Evolutionary conservation across 2,888 invertebrate genomes (phyloP), one percentile per base, ranked within the genome.

Genomic region (Chrysolina oricalcia): DNA sequence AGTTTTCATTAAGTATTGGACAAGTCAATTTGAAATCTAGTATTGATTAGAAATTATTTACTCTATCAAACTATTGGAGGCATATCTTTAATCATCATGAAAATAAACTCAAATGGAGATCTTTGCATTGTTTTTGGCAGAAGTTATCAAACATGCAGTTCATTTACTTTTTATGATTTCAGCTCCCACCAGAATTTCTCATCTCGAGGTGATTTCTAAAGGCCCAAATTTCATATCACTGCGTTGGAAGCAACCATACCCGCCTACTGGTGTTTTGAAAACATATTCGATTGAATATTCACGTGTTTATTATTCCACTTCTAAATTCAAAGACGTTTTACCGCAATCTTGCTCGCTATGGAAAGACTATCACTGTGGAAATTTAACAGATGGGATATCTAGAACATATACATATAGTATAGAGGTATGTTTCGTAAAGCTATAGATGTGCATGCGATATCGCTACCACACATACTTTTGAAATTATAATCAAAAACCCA

Each of bases 181-280:
- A 82, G 82, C 40, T 70, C 81, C 82, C n/a, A 72, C 70, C 63
- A 2, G 40, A 9, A 62, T 80, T 40, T 43, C 19, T 1, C 43
- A 70, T 15, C 27, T 80, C 10, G 69, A 79, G 19, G 64, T 83
- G 23, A 69, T 66, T 73, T 81, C 84, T 21, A 80, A 76, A 41
- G 80, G 79, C 43, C 40, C 64, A n/a, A 70, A 35, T 40, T 81
- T 72, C 5, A 75, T 86, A 43, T 82, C 81, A 1, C 11, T 86
- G 35, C 78, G 84, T 48, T 85, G 85, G 81, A 65, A 66, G 66
- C 79, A 83, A 59, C 86, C 85, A 5, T 78, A 81, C 81, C 85
- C 86, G 2, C 85, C 85, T 15, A 82, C 82, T 72, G 86, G 86
- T 41, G 76, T 74, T 59, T 70, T 85, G 21, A 56, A 75, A 17